A percentile compares a stretch with the other conserved stretches of the same genome.
These are phyloP conservation scores for Meloe dianella DNA, from an alignment of 2,888 invertebrate genomes.

Conservation along the genomic window DNA sequence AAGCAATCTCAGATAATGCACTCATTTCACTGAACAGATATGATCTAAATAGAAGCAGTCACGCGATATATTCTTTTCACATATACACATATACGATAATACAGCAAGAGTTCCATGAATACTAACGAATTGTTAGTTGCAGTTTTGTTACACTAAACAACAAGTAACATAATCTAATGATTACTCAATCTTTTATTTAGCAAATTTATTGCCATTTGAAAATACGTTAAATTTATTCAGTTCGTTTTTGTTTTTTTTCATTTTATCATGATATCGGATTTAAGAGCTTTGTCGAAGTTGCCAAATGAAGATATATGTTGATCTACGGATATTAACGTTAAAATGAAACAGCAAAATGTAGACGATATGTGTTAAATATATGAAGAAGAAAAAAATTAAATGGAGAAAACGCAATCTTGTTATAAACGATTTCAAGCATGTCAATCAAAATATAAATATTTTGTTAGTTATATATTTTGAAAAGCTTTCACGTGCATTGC, in stretches of 20 bases:
- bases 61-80: conserved; percentile 22
- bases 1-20: conserved; percentile 22
- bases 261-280: too few relatives aligned
- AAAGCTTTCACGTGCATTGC: conserved; percentile 23
- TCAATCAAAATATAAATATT: conserved; percentile 24
- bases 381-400: neutral
- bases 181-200: neutral
- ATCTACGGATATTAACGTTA: too few relatives aligned
- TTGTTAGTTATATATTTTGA: conserved; percentile 26
- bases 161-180: neutral
- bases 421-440: neutral
- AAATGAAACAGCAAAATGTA: neutral
- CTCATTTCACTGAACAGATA: conserved; percentile 24
- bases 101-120: neutral
- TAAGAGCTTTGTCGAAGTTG: too few relatives aligned
- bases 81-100: conserved; percentile 6
- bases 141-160: neutral
- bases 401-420: too few relatives aligned
- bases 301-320: too few relatives aligned
- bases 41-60: conserved; percentile 21
- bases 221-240: neutral
- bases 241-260: too few relatives aligned
- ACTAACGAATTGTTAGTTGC: neutral
- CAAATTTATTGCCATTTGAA: neutral
- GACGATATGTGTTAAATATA: neutral